These are phyloP conservation scores for Heliconius erato DNA, from an alignment of 2,888 invertebrate genomes.

Conservation along the genomic window DNA sequence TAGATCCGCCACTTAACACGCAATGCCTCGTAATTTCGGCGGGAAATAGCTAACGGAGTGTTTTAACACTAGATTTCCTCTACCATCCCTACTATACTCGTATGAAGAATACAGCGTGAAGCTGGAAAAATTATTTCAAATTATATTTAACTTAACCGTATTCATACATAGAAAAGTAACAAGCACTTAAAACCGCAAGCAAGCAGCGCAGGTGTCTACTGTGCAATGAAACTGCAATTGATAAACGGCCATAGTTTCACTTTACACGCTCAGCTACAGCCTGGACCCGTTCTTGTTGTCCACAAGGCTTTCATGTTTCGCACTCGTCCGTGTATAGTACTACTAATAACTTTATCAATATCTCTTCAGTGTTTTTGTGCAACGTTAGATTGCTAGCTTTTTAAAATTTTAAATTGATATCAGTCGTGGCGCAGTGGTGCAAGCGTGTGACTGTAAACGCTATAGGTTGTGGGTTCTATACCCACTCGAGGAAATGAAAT, in stretches of 20 bases:
- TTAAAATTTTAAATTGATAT: too few relatives aligned
- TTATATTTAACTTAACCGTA: neutral
- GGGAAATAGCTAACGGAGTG: too few relatives aligned
- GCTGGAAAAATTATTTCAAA: neutral
- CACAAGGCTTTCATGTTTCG: conserved; percentile 78
- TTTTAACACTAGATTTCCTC: too few relatives aligned
- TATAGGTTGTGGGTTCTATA: too few relatives aligned
- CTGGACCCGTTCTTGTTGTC: conserved; percentile 74
- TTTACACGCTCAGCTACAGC: conserved; percentile 72
- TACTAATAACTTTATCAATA: conserved; percentile 31
- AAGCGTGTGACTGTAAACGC: too few relatives aligned
- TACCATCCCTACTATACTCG: too few relatives aligned
- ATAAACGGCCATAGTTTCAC: conserved; percentile 80
- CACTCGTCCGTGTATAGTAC: conserved; percentile 50
- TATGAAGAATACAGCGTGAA: too few relatives aligned
- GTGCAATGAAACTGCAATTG: conserved; percentile 81
- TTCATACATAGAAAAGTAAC: neutral
- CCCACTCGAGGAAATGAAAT: too few relatives aligned
- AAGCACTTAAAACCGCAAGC: conserved; percentile 47
- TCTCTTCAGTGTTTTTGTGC: neutral
- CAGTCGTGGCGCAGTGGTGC: too few relatives aligned
- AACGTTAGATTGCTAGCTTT: too few relatives aligned
- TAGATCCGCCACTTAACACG: too few relatives aligned
- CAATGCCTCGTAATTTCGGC: too few relatives aligned
- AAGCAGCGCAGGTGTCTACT: conserved; percentile 59